phyloP scores from a whole-genome alignment of 2,113 vertebrate species.

The Ceyx margarethae region DNA sequence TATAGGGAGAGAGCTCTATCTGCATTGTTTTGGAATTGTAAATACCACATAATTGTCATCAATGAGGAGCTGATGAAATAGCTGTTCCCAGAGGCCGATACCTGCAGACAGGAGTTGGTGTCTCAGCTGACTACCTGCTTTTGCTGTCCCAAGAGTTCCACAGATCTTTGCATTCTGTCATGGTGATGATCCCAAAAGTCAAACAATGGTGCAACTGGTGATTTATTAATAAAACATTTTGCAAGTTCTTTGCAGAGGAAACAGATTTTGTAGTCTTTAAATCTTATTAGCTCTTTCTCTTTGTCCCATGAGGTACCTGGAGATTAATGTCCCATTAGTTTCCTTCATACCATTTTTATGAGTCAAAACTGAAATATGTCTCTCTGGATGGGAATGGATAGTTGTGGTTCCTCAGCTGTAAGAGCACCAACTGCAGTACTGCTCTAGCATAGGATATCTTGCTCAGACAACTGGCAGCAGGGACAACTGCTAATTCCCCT shows the following conservation, averaged over 20 bases:
- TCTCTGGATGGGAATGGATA: not conserved
- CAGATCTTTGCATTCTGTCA: not conserved
- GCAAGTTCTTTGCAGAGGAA: not conserved
- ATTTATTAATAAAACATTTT: constrained; percentile 23
- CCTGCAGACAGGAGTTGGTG: not conserved
- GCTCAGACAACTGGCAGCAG: not conserved
- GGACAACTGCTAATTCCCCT: not conserved
- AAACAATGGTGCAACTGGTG: not conserved
- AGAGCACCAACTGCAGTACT: not conserved
- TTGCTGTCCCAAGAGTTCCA: not conserved
- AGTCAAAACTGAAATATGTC: not conserved
- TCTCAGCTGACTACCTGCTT: not conserved
- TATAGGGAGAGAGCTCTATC: constrained; percentile 40
- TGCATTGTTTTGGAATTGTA: constrained; percentile 64
- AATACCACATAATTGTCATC: constrained; percentile 65
- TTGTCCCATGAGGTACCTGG: not conserved
- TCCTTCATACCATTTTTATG: constrained; percentile 22
- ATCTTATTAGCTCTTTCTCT: not conserved
- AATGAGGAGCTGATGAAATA: constrained; percentile 47
- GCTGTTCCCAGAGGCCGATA: constrained; percentile 27
- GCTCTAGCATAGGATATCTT: not conserved
- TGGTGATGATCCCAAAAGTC: not conserved
- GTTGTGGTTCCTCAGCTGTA: not conserved
- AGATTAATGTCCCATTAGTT: constrained; percentile 26
- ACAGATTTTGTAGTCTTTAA: constrained; percentile 9